Evolutionary conservation across 2,888 invertebrate genomes (phyloP).

Genomic region (Eupithecia subfuscata): DNA sequence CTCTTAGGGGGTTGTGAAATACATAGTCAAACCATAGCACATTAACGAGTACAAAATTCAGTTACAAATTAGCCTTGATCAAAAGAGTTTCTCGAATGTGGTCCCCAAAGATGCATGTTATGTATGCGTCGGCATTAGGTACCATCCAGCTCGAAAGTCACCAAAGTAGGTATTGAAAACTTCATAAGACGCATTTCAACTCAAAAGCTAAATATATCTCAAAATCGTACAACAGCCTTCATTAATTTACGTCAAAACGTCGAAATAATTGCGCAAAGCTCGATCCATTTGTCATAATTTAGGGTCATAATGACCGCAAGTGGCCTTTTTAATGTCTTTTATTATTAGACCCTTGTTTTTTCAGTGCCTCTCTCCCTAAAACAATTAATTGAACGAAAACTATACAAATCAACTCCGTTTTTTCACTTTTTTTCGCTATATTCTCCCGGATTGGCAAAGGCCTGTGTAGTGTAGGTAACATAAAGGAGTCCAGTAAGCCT

Average conservation of each 20-base stretch:
- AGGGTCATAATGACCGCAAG: slow-evolving; percentile 60
- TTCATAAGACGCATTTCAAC: not conserved
- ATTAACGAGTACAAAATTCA: no score
- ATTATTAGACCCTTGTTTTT: slow-evolving; percentile 47
- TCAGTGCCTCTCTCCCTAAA: slow-evolving; percentile 16
- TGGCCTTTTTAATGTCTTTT: slow-evolving; percentile 77
- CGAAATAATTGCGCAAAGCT: slow-evolving; percentile 18
- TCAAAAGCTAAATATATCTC: not conserved
- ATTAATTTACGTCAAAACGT: slow-evolving; percentile 9
- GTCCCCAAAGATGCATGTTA: not conserved
- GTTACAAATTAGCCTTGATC: no score
- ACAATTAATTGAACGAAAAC: not conserved
- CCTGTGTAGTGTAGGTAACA: no score
- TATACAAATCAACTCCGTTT: not conserved
- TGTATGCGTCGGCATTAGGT: not conserved
- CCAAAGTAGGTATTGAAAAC: not conserved
- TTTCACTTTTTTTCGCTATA: no score
- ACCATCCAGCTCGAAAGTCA: not conserved
- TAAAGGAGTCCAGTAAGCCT: no score
- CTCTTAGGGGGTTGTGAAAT: no score
- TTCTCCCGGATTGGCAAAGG: no score
- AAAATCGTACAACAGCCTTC: not conserved
- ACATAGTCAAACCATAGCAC: no score
- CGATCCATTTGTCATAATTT: slow-evolving; percentile 77
- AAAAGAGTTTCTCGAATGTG: no score